phyloP scores from a whole-genome alignment of 2,113 vertebrate genomes.

The Collichthys lucidus region DNA sequence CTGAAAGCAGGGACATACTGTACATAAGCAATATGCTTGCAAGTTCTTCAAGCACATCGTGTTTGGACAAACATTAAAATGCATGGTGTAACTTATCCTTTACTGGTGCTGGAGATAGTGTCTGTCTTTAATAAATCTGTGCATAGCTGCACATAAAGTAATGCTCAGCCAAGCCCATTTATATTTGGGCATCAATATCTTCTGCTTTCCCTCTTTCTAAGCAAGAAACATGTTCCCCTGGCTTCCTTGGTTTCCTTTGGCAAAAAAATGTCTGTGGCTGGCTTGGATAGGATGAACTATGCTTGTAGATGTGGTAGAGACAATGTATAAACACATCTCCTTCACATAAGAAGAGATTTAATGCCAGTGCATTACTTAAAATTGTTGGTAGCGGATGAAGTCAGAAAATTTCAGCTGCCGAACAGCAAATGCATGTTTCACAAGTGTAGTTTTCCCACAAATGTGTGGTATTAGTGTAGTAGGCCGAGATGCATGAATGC shows the following conservation, averaged over 20 bases:
- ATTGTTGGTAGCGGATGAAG: neutral
- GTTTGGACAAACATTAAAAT: neutral
- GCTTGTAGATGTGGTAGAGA: conserved; percentile 3
- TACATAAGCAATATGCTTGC: neutral
- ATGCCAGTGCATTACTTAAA: neutral
- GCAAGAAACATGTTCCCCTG: conserved; percentile 11
- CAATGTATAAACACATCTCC: neutral
- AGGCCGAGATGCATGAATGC: neutral
- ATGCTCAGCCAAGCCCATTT: neutral
- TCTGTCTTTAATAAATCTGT: neutral
- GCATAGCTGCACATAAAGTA: neutral
- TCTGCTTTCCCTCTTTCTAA: neutral
- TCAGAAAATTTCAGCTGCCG: neutral
- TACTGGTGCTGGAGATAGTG: neutral
- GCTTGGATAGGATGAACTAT: neutral
- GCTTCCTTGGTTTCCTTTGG: neutral
- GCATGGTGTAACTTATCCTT: neutral
- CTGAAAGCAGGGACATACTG: neutral
- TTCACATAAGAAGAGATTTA: neutral
- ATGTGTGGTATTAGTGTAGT: neutral
- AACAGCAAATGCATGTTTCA: neutral
- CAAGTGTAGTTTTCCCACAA: neutral
- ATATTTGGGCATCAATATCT: neutral
- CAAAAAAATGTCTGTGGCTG: neutral
- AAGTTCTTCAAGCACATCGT: neutral